These are phyloP conservation scores for Cavia porcellus DNA, from an alignment of 2,113 vertebrate species.

Conservation along the genomic window DNA sequence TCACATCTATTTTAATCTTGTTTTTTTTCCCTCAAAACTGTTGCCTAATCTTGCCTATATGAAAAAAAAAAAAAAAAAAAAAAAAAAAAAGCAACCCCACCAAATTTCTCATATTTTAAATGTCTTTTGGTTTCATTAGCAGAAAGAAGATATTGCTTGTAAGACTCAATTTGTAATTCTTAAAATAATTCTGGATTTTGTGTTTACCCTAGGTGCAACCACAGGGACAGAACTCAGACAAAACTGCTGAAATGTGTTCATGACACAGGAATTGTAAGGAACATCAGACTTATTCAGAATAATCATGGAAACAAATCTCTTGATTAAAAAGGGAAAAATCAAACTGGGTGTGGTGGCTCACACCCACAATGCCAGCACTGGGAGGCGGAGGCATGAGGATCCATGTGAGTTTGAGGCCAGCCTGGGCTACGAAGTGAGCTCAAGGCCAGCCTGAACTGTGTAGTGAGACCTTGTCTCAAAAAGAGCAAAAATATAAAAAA, in stretches of 20 bases:
- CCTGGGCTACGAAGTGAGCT: no score
- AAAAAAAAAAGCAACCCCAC: background rate
- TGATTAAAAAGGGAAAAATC: background rate
- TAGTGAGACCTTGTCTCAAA: no score
- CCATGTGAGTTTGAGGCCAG: no score
- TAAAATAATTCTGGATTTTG: background rate
- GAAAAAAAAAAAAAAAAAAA: background rate
- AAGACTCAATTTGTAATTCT: background rate
- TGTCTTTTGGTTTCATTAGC: background rate
- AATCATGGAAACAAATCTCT: background rate
- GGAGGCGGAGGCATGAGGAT: no score
- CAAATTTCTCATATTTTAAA: background rate
- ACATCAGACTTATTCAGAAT: background rate
- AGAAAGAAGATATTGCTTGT: background rate
- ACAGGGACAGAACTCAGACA: background rate
- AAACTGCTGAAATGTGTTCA: background rate
- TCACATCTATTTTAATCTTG: accelerated
- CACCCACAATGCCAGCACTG: no score
- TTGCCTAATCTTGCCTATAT: background rate
- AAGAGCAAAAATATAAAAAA: no score
- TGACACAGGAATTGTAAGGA: background rate
- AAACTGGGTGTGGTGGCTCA: background rate
- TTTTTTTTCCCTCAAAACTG: background rate
- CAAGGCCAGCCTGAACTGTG: no score
- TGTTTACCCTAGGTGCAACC: background rate